Evolutionary conservation across 2,797 vertebrate species (phyloP).

Genomic region (Kryptolebias ocellatus): DNA sequence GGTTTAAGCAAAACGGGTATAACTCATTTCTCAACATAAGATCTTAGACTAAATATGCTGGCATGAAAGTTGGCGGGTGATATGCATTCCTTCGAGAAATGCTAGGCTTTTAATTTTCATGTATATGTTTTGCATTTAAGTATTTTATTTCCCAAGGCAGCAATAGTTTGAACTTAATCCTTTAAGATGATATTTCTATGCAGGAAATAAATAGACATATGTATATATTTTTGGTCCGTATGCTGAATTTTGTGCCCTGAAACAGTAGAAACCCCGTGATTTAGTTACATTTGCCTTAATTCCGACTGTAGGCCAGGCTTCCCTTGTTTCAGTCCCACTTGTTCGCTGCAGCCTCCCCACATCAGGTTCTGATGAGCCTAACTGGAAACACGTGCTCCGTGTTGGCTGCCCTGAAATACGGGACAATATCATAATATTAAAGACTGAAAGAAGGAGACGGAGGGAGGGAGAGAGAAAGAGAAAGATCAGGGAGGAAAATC

Average conservation of each 20-base stretch:
- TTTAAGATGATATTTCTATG: constrained; percentile 4
- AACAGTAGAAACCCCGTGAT: constrained; percentile 39
- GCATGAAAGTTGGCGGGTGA: too few relatives aligned
- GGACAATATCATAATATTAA: constrained; percentile 84
- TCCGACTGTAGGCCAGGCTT: constrained; percentile 50
- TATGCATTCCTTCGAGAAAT: too few relatives aligned
- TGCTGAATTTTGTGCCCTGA: neutral
- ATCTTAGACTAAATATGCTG: too few relatives aligned
- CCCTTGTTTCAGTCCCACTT: constrained; percentile 48
- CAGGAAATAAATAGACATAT: constrained; percentile 21
- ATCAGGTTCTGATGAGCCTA: constrained; percentile 82
- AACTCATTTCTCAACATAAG: too few relatives aligned
- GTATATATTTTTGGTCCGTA: neutral
- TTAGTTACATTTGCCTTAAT: constrained; percentile 54
- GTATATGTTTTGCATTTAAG: constrained; percentile 64
- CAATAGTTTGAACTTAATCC: constrained; percentile 37
- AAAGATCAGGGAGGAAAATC: constrained; percentile 59
- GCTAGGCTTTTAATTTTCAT: constrained; percentile 35
- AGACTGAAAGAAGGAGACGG: constrained; percentile 66
- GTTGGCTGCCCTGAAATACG: constrained; percentile 80
- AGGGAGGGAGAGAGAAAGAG: constrained; percentile 39
- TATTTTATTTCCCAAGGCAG: constrained; percentile 52
- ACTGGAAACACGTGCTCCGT: constrained; percentile 80
- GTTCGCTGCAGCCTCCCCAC: constrained; percentile 63
- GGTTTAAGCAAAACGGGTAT: too few relatives aligned